Conservation (phyloP, 1,140 invertebrate genomes). For the Lepidurus arcticus region DNA sequence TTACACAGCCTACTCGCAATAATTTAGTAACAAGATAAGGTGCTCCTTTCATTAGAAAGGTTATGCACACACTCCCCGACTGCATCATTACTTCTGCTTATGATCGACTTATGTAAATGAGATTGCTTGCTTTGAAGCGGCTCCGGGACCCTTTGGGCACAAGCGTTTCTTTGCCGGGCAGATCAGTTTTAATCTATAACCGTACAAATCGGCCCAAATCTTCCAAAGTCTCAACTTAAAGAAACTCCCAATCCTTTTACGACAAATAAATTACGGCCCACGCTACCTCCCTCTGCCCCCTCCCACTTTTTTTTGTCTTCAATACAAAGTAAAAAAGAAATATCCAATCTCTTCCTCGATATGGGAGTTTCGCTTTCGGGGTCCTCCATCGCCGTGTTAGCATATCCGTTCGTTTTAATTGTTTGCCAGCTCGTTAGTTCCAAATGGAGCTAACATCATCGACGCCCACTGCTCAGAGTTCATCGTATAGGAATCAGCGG, state of each 20-base stretch:
- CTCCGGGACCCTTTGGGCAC: background rate
- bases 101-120: conserved; percentile 15
- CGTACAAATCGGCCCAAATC: background rate
- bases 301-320: too few relatives aligned
- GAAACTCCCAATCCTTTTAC: too few relatives aligned
- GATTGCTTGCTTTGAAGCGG: background rate
- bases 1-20: background rate
- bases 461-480: conserved; percentile 7
- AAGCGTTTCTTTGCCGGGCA: too few relatives aligned
- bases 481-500: background rate
- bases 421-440: too few relatives aligned
- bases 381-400: background rate
- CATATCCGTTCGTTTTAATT: background rate
- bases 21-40: background rate
- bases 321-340: background rate
- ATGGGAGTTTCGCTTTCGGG: background rate
- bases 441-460: conserved; percentile 5
- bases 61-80: conserved; percentile 10
- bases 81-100: conserved; percentile 22
- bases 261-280: too few relatives aligned
- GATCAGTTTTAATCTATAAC: background rate
- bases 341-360: background rate
- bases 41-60: background rate
- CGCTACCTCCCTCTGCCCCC: too few relatives aligned
- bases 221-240: background rate